Evolutionary conservation across 2,113 vertebrate genomes (phyloP).

Genomic region (Daphoenositta chrysoptera): DNA sequence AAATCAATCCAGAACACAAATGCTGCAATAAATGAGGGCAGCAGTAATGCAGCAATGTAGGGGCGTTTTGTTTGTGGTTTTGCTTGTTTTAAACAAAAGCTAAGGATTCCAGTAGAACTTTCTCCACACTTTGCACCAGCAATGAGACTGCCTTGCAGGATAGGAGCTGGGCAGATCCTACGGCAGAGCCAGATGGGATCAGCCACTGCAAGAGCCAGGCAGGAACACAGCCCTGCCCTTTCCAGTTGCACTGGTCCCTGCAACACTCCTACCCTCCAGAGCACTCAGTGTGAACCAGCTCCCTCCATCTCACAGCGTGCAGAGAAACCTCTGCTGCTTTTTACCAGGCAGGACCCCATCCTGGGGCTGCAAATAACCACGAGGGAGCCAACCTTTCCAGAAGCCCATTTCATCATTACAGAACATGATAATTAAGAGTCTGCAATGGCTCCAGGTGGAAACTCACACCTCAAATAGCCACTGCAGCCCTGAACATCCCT

Average conservation of each 20-base stretch:
- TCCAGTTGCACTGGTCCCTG: background rate
- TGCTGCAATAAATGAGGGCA: background rate
- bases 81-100: background rate
- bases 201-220: background rate
- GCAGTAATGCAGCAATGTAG: background rate
- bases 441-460: background rate
- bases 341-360: background rate
- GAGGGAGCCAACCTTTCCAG: background rate
- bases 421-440: background rate
- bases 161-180: background rate
- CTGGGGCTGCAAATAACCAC: background rate
- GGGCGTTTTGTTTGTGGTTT: fast-evolving
- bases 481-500: background rate
- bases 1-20: background rate
- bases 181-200: background rate
- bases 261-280: fast-evolving
- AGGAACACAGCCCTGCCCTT: background rate
- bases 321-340: background rate
- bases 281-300: fast-evolving
- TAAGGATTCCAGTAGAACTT: background rate
- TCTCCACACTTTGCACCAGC: background rate
- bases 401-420: background rate
- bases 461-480: background rate
- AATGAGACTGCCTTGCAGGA: background rate
- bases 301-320: fast-evolving